Percentiles rank a stretch among this genome's conserved stretches.
Conservation (phyloP, 2,113 vertebrate genomes). For the Myocastor coypus region DNA sequence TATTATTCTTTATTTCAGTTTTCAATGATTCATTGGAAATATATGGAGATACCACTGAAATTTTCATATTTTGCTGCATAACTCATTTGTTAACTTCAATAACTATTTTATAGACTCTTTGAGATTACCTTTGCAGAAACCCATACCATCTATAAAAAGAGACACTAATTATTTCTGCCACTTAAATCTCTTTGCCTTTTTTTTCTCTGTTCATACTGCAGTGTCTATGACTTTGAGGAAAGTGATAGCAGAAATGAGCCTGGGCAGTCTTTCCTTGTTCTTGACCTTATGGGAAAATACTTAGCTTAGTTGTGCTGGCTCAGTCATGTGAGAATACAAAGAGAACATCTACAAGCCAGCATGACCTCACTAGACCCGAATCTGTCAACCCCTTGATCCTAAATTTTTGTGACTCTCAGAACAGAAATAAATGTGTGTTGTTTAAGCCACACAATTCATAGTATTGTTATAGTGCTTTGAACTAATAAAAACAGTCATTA, state of each 20-base stretch:
- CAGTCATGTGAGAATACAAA: not conserved
- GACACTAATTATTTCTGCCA: not conserved
- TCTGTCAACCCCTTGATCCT: not conserved
- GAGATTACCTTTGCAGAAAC: not conserved
- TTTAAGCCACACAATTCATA: not conserved
- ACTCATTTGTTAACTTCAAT: not conserved
- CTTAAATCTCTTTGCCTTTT: not conserved
- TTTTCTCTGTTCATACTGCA: not conserved
- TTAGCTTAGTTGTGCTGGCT: not conserved
- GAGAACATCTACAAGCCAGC: not conserved
- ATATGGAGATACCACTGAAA: not conserved
- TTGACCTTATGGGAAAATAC: not conserved
- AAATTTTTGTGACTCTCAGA: not conserved
- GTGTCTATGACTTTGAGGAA: not conserved
- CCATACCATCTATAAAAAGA: not conserved
- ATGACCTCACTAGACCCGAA: not conserved
- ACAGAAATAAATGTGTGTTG: not conserved
- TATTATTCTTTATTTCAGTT: conserved; percentile 31
- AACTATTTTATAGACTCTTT: conserved; percentile 6
- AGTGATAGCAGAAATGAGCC: not conserved
- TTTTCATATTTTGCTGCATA: not conserved
- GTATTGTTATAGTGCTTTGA: not conserved
- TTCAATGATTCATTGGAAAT: conserved; percentile 6
- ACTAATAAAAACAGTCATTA: not conserved
- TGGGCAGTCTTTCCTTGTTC: not conserved